Evolutionary conservation across 53 echinoderm and acorn worm species (phyloP).

Genomic region (Mesocentrotus franciscanus): DNA sequence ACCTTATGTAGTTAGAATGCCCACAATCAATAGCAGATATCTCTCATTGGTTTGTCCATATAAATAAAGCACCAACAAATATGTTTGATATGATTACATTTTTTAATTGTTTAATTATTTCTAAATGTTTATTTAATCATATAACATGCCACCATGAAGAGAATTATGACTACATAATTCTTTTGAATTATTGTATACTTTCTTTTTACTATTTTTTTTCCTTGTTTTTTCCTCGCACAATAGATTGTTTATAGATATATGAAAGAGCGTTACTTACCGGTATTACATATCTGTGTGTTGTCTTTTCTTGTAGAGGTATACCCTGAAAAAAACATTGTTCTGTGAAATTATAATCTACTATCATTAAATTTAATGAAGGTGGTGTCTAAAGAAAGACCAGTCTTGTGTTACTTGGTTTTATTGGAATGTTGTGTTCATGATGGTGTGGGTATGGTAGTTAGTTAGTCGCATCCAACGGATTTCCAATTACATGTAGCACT

Average conservation of each 20-base stretch:
- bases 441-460: background rate
- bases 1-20: constrained; percentile 34
- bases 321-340: constrained; percentile 12
- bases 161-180: background rate
- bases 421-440: background rate
- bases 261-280: constrained; percentile 28
- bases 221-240: constrained; percentile 30
- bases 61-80: constrained; percentile 33
- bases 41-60: background rate
- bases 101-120: constrained; percentile 32
- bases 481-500: too few relatives aligned
- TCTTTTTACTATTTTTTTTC: background rate
- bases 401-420: background rate
- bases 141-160: constrained; percentile 8
- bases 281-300: constrained; percentile 52
- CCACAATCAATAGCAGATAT: background rate
- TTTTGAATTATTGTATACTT: background rate
- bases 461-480: too few relatives aligned
- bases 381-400: constrained; percentile 41
- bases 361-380: constrained; percentile 55
- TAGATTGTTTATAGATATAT: constrained; percentile 48
- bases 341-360: constrained; percentile 59
- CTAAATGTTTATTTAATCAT: background rate
- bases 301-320: constrained; percentile 47
- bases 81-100: constrained; percentile 43